A percentile compares a stretch with the other conserved stretches of the same genome.
Conservation (phyloP, 2,797 vertebrate genomes). For the Pantherophis vulpinus region DNA sequence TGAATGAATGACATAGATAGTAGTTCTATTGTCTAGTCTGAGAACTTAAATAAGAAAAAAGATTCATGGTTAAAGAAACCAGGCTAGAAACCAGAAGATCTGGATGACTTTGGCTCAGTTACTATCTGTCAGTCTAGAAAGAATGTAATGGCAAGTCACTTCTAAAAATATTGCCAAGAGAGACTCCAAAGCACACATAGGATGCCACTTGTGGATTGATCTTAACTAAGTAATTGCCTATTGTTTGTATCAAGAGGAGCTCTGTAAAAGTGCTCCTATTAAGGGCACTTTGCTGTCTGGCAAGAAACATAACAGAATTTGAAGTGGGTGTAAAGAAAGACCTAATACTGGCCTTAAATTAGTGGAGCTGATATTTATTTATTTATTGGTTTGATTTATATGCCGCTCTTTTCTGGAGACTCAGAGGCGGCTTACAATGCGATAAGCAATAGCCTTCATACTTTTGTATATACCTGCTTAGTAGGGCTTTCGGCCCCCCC, state of each 20-base stretch:
- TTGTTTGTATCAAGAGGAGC: neutral
- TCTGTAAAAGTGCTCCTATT: neutral
- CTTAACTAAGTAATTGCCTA: neutral
- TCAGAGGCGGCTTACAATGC: too few species aligned
- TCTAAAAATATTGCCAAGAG: neutral
- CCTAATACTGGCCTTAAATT: neutral
- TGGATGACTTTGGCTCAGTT: neutral
- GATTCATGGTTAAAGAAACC: neutral
- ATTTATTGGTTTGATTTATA: too few species aligned
- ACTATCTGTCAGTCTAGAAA: neutral
- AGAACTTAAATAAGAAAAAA: neutral
- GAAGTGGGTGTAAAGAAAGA: neutral
- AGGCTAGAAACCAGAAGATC: neutral
- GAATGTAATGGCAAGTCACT: neutral
- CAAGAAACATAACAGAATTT: neutral
- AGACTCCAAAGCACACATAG: neutral
- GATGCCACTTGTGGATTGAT: neutral
- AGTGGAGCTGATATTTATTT: neutral
- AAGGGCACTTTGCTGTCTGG: neutral
- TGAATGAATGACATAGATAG: neutral
- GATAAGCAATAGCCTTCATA: too few species aligned
- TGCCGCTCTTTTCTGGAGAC: too few species aligned
- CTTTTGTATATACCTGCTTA: too few species aligned
- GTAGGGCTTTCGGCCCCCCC: too few species aligned
- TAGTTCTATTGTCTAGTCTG: neutral